A percentile compares a stretch with the other conserved stretches of the same genome.
These are phyloP conservation scores for Drosophila mercatorum DNA, from an alignment of 2,888 invertebrate genomes.

Conservation along the genomic window DNA sequence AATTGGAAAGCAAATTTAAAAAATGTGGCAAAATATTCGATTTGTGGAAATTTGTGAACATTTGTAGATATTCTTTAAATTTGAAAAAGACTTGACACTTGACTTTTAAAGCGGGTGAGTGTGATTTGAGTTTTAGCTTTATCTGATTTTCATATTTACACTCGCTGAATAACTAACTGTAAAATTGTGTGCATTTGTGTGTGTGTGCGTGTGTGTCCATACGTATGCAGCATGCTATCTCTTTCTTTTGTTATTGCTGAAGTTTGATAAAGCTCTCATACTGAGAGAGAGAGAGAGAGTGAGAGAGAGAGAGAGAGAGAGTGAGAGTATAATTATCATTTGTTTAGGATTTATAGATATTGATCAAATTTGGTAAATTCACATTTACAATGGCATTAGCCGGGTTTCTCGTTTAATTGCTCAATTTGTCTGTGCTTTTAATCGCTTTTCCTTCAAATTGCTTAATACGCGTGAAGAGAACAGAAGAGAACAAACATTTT, in stretches of 20 bases:
- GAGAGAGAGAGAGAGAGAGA: background rate
- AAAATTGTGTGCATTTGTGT: no score
- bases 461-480: conserved; percentile 14
- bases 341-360: conserved; percentile 5
- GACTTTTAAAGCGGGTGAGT: background rate
- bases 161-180: no score
- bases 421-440: conserved; percentile 24
- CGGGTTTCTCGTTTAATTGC: conserved; percentile 20
- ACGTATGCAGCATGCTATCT: no score
- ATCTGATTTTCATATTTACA: no score
- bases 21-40: background rate
- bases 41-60: background rate
- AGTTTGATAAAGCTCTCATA: background rate
- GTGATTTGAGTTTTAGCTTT: background rate
- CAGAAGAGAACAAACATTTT: conserved; percentile 10
- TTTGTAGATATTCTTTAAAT: no score
- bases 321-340: background rate
- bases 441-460: conserved; percentile 16
- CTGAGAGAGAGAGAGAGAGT: background rate
- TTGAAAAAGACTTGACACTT: background rate
- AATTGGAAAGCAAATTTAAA: background rate
- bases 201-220: no score
- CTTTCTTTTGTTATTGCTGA: no score
- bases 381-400: conserved; percentile 1
- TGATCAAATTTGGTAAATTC: background rate